phyloP scores from a whole-genome alignment of 1,140 invertebrate genomes.

The Drosophila gunungcola region DNA sequence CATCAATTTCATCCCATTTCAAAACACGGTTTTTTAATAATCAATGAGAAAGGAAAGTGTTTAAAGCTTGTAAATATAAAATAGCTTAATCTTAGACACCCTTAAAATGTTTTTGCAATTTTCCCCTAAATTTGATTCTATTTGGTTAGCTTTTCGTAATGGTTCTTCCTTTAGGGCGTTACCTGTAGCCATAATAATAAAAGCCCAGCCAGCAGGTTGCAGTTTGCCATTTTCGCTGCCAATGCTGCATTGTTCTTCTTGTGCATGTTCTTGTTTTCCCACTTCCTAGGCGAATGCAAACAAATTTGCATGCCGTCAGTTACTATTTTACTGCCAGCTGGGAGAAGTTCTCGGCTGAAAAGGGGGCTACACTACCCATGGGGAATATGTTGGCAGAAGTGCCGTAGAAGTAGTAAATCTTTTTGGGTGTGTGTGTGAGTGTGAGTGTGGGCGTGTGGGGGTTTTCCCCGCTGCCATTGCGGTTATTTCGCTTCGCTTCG shows the following conservation, averaged over 20 bases:
- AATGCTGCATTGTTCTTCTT: slow-evolving; percentile 60
- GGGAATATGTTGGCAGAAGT: slow-evolving; percentile 36
- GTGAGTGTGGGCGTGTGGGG: slow-evolving; percentile 3
- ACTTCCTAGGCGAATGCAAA: slow-evolving; percentile 69
- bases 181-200: slow-evolving; percentile 73
- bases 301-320: slow-evolving; percentile 83
- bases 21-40: no score
- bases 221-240: slow-evolving; percentile 66
- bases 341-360: slow-evolving; percentile 39
- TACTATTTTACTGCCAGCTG: slow-evolving; percentile 82
- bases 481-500: slow-evolving; percentile 64
- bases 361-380: not conserved
- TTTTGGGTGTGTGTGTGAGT: slow-evolving; percentile 61
- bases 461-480: slow-evolving; percentile 47
- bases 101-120: not conserved
- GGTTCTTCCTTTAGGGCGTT: slow-evolving; percentile 4
- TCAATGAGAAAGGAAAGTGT: no score
- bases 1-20: no score
- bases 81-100: not conserved
- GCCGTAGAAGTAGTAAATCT: slow-evolving; percentile 74
- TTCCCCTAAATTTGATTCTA: not conserved
- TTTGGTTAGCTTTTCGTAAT: not conserved
- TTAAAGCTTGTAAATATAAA: not conserved
- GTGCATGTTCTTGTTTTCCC: slow-evolving; percentile 32
- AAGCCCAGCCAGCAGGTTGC: slow-evolving; percentile 72